Conservation (phyloP, 2,797 vertebrate genomes). For the Scomberomorus guttatus region DNA sequence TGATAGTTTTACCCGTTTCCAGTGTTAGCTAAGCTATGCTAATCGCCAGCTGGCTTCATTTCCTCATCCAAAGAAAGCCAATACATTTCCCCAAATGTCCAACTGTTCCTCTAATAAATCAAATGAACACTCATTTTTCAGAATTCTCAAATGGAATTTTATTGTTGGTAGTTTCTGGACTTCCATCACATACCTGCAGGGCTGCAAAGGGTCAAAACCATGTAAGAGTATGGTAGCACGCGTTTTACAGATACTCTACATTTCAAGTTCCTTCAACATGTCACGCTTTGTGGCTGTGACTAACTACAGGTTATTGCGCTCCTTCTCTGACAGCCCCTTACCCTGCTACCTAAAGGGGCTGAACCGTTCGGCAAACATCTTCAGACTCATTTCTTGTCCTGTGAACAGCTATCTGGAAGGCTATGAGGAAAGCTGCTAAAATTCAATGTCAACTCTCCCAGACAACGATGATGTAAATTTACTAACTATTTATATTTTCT, state of each 20-base stretch:
- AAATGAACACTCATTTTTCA: conserved; percentile 25
- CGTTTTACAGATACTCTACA: conserved; percentile 63
- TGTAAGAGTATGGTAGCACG: conserved; percentile 57
- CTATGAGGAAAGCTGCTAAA: conserved; percentile 48
- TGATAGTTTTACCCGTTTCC: too few relatives aligned
- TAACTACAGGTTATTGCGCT: conserved; percentile 38
- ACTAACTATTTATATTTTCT: conserved; percentile 71
- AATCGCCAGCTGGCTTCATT: neutral
- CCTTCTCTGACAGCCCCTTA: conserved; percentile 21
- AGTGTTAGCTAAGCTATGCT: too few relatives aligned
- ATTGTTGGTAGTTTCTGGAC: conserved; percentile 70
- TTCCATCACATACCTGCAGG: conserved; percentile 74
- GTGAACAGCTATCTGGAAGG: conserved; percentile 46
- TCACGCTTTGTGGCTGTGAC: conserved; percentile 26
- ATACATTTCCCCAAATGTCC: neutral
- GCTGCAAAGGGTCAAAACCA: conserved; percentile 72
- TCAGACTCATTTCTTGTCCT: conserved; percentile 27
- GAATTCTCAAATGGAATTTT: conserved; percentile 78
- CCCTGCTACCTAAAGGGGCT: conserved; percentile 48
- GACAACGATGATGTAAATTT: conserved; percentile 50
- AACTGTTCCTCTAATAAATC: neutral
- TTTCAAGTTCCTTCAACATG: conserved; percentile 38
- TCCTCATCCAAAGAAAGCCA: neutral
- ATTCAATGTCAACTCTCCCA: conserved; percentile 36
- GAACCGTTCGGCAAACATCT: conserved; percentile 48